Evolutionary conservation across 2,888 invertebrate genomes (phyloP).

Genomic region (Lycophotia porphyrea): DNA sequence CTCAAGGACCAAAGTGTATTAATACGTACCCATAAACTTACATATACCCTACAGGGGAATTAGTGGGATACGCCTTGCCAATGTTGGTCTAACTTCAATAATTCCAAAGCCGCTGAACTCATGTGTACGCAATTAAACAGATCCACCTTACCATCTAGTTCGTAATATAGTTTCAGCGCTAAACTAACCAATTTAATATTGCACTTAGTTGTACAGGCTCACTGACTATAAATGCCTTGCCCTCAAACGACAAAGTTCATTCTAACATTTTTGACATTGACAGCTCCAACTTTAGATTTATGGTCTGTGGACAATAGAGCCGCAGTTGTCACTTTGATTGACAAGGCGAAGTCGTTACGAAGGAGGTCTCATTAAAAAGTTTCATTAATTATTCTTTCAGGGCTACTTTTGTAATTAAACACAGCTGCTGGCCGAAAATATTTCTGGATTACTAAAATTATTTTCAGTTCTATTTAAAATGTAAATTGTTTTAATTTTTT

Average conservation of each 20-base stretch:
- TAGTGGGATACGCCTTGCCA: constrained; percentile 28
- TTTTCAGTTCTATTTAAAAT: constrained; percentile 21
- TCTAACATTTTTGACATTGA: constrained; percentile 56
- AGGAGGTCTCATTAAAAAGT: constrained; percentile 62
- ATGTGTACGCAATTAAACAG: constrained; percentile 48
- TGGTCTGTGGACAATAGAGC: constrained; percentile 63
- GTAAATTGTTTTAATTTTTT: constrained; percentile 37
- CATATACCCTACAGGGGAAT: constrained; percentile 37
- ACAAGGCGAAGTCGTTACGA: constrained; percentile 58
- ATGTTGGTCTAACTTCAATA: constrained; percentile 46
- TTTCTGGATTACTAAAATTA: constrained; percentile 16
- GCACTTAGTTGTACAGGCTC: constrained; percentile 6
- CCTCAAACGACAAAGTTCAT: constrained; percentile 45
- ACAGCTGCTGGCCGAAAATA: constrained; percentile 29
- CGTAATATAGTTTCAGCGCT: constrained; percentile 33
- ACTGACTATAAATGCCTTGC: constrained; percentile 28
- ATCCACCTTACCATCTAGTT: constrained; percentile 40
- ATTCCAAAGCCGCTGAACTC: constrained; percentile 44
- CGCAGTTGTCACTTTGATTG: constrained; percentile 57
- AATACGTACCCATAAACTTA: constrained; percentile 16
- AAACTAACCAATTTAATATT: constrained; percentile 23
- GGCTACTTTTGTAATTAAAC: constrained; percentile 47
- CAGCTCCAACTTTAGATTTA: constrained; percentile 60
- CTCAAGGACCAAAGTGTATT: constrained; percentile 20
- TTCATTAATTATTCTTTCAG: constrained; percentile 60